Percentiles rank a stretch among this genome's conserved stretches.
Conservation (phyloP, 2,797 vertebrate species). For the Odontamblyopus rebecca region DNA sequence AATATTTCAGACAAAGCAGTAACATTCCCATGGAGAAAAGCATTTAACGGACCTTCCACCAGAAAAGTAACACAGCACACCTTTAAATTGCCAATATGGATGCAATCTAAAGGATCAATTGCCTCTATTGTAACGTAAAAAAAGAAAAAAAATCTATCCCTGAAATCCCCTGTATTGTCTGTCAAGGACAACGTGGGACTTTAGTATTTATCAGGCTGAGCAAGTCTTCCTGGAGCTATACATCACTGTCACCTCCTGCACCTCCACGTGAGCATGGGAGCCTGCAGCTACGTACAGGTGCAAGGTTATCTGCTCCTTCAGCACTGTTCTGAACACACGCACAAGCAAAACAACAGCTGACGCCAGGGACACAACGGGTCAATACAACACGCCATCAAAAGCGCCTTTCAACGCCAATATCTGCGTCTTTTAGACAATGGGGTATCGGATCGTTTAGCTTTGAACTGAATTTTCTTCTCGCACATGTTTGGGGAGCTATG, state of each 20-base stretch:
- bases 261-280: neutral
- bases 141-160: neutral
- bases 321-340: slow-evolving; percentile 4
- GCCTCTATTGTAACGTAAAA: neutral
- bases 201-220: slow-evolving; percentile 4
- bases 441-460: neutral
- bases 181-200: slow-evolving; percentile 4
- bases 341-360: neutral
- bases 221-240: neutral
- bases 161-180: slow-evolving; percentile 3
- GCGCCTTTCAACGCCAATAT: slow-evolving; percentile 4
- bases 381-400: slow-evolving; percentile 6
- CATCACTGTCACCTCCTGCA: slow-evolving; percentile 7
- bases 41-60: too few species aligned
- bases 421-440: neutral
- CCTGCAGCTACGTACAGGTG: slow-evolving; percentile 8
- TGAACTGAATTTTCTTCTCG: neutral
- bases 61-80: too few species aligned
- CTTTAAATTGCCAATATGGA: neutral
- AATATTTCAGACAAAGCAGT: too few species aligned
- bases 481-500: too few species aligned
- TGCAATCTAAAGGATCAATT: neutral
- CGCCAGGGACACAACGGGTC: neutral
- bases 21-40: too few species aligned
- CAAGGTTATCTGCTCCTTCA: slow-evolving; percentile 1